A percentile compares a stretch with the other conserved stretches of the same genome.
Conservation (phyloP, 2,888 invertebrate species). For the Epirrhoe tristata region DNA sequence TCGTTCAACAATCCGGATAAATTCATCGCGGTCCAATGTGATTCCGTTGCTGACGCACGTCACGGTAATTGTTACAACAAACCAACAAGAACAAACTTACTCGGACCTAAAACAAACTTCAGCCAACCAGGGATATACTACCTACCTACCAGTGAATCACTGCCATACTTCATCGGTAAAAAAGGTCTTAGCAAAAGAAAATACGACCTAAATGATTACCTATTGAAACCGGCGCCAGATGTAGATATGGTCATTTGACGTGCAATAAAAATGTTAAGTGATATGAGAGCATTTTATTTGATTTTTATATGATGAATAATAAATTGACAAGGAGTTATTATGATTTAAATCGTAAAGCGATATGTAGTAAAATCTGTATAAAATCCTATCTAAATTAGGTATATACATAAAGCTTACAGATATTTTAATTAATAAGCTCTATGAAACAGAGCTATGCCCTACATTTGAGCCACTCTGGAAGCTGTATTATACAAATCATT, state of each 20-base stretch:
- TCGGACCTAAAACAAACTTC: constrained; percentile 72
- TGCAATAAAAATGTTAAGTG: constrained; percentile 48
- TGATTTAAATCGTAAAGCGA: constrained; percentile 57
- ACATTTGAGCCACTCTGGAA: constrained; percentile 69
- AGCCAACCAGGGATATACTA: constrained; percentile 70
- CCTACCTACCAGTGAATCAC: constrained; percentile 60
- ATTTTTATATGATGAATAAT: constrained; percentile 57
- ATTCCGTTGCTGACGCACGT: constrained; percentile 61
- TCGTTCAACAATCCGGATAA: constrained; percentile 61
- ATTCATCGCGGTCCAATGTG: constrained; percentile 67
- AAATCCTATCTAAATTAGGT: constrained; percentile 36
- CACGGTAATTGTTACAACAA: constrained; percentile 65
- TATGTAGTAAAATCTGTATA: constrained; percentile 34
- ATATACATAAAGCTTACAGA: constrained; percentile 37
- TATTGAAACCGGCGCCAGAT: constrained; percentile 64
- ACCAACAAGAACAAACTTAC: constrained; percentile 54
- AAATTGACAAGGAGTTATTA: constrained; percentile 67
- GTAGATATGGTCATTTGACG: constrained; percentile 60
- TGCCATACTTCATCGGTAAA: constrained; percentile 67
- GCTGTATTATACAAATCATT: constrained; percentile 48
- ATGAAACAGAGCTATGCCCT: constrained; percentile 32
- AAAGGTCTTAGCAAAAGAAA: constrained; percentile 58
- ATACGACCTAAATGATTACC: constrained; percentile 62
- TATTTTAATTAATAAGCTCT: constrained; percentile 34
- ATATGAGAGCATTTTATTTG: constrained; percentile 65